Base-by-base conservation (phyloP, 2,888 invertebrate species). In the Linyphia triangularis region DNA sequence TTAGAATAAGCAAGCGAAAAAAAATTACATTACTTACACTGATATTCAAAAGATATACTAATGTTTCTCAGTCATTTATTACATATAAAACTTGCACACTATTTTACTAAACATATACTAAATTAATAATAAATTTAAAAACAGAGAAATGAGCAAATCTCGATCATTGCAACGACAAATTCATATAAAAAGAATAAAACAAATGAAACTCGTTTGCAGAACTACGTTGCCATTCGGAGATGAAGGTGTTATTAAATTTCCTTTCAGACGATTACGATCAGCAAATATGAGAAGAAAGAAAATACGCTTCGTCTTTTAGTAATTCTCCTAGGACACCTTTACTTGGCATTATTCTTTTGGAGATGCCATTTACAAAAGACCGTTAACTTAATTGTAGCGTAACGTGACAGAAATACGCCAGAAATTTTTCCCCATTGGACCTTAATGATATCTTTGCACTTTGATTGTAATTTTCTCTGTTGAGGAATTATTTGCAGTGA, bases 171-270 rank as follows among this genome's bases (percentile, higher is more conserved):
- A 33, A 9, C 4, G 33, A 33, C 33, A 33, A n/a, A 6, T 22
- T 57, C 22, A 9, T 2, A 57, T 4, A 1, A 28, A 65, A 26
- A 65, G 2, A 33, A 28, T 13, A 13, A 63, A 24, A 26, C 63
- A 63, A 24, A 24, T 26, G 26, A 30, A 65, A 65, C 4, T n/a
- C 10, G 30, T 28, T 61, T 61, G 59, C 19, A 61, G 63, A n/a
- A 37, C 33, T 19, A 10, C 9, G 22, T 10, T n/a, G 70, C 43
- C 51, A 16, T 28, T 51, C 26, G 43, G 24, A 24, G 19, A 43
- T 26, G 70, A 72, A 43, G 26, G 70, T 72, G 26, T 26, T 51
- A 72, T 72, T 72, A 72, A 72, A 72, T 72, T 69, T 72, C 70
- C 43, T 26, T 19, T n/a, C 43, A 72, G 70, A 72, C 70, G 16